Percentiles rank a stretch among this genome's conserved stretches.
These are phyloP conservation scores for Hermodice carunculata DNA, from an alignment of 2,888 invertebrate species.

Conservation along the genomic window DNA sequence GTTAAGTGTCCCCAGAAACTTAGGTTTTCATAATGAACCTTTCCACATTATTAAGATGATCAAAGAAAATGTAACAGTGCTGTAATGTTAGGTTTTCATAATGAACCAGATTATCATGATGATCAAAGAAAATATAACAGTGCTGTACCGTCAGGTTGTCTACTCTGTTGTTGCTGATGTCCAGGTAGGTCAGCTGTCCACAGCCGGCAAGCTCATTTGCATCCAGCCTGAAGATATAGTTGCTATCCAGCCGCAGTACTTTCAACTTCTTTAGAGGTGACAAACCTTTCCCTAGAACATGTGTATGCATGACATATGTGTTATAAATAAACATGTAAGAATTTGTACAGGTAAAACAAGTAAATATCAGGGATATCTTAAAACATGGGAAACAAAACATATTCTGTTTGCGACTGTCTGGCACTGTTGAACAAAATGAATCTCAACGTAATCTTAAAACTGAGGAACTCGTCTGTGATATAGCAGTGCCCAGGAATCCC, in stretches of 20 bases:
- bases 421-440: too few species aligned
- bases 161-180: conserved; percentile 61
- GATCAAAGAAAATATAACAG: neutral
- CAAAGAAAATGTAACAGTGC: neutral
- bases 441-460: too few species aligned
- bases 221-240: conserved; percentile 56
- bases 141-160: conserved; percentile 59
- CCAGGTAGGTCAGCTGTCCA: conserved; percentile 56
- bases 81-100: conserved; percentile 33
- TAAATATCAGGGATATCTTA: neutral
- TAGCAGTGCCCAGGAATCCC: too few species aligned
- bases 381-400: neutral
- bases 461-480: too few species aligned
- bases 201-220: conserved; percentile 56
- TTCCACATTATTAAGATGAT: neutral
- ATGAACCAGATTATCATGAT: neutral
- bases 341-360: too few species aligned
- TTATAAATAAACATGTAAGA: too few species aligned
- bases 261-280: conserved; percentile 51
- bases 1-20: neutral
- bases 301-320: neutral
- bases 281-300: conserved; percentile 53
- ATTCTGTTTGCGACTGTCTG: neutral
- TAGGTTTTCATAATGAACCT: neutral
- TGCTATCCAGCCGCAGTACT: conserved; percentile 60